Evolutionary conservation across 1,140 invertebrate species (phyloP).

Genomic region (Drosophila cardini): DNA sequence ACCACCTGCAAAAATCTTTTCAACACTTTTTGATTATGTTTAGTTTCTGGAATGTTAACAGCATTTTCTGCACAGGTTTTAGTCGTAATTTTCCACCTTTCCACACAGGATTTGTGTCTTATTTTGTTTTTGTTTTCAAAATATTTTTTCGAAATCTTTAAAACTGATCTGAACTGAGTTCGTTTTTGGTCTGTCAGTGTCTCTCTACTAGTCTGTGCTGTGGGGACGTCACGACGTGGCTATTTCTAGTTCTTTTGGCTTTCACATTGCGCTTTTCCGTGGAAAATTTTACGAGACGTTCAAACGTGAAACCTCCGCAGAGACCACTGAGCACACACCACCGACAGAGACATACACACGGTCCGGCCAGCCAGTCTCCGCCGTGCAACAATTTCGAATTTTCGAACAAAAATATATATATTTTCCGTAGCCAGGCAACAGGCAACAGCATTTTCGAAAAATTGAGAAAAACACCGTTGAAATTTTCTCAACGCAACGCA

Average conservation of each 20-base stretch:
- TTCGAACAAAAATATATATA: slow-evolving; percentile 49
- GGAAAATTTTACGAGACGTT: slow-evolving; percentile 79
- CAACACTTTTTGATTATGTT: slow-evolving; percentile 29
- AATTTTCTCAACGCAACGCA: slow-evolving; percentile 49
- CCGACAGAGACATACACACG: slow-evolving; percentile 38
- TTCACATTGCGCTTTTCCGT: slow-evolving; percentile 83
- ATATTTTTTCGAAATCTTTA: slow-evolving; percentile 7
- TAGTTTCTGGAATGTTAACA: slow-evolving; percentile 51
- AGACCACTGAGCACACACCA: slow-evolving; percentile 77
- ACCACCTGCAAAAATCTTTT: slow-evolving; percentile 49
- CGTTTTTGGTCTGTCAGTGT: slow-evolving; percentile 57
- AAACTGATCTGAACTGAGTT: slow-evolving; percentile 13
- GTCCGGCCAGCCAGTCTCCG: slow-evolving; percentile 46
- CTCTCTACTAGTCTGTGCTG: slow-evolving; percentile 47
- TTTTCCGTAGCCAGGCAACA: slow-evolving; percentile 4
- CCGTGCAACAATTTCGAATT: slow-evolving; percentile 35
- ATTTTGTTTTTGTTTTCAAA: slow-evolving; percentile 14
- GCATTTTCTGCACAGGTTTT: slow-evolving; percentile 45
- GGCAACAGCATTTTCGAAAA: slow-evolving; percentile 29
- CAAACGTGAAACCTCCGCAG: slow-evolving; percentile 85
- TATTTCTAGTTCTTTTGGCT: slow-evolving; percentile 81
- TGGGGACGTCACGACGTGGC: slow-evolving; percentile 78
- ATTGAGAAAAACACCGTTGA: slow-evolving; percentile 18
- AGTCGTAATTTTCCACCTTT: neutral
- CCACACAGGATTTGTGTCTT: slow-evolving; percentile 1